phyloP scores from a whole-genome alignment of 2,113 vertebrate genomes.

The Trogon melanurus region DNA sequence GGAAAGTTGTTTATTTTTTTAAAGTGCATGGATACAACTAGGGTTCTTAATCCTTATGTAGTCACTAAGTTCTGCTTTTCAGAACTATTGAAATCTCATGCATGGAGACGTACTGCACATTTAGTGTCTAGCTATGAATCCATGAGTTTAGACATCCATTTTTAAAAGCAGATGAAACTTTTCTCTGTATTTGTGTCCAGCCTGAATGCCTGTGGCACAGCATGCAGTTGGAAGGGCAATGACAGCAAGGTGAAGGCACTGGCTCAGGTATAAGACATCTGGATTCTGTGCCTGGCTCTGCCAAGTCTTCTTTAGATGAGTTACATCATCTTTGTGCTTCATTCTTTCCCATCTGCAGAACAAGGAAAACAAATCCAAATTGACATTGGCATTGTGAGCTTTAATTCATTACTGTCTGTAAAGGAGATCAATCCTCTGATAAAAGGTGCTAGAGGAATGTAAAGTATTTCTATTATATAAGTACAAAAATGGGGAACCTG shows the following conservation, averaged over 20 bases:
- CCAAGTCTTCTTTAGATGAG: conserved; percentile 3
- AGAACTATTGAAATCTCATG: background rate
- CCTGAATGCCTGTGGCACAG: background rate
- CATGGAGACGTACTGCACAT: background rate
- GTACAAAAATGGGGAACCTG: background rate
- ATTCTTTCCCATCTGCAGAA: conserved; percentile 41
- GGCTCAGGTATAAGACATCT: background rate
- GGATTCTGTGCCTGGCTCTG: background rate
- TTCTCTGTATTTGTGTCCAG: background rate
- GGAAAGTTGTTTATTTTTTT: background rate
- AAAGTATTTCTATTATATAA: background rate
- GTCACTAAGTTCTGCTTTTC: background rate
- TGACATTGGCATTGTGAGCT: background rate
- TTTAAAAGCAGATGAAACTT: background rate
- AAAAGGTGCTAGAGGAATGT: conserved; percentile 29
- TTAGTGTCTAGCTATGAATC: background rate
- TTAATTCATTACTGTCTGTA: conserved; percentile 20
- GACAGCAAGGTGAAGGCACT: background rate
- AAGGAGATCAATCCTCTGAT: conserved; percentile 37
- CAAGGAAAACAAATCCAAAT: conserved; percentile 34
- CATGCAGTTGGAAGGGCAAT: accelerated
- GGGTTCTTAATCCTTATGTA: background rate
- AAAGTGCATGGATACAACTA: background rate
- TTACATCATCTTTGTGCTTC: conserved; percentile 39
- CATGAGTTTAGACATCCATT: background rate